Percentiles rank a stretch among this genome's conserved stretches.
phyloP scores from a whole-genome alignment of 2,888 invertebrate genomes.

The Ormyrus rosae region DNA sequence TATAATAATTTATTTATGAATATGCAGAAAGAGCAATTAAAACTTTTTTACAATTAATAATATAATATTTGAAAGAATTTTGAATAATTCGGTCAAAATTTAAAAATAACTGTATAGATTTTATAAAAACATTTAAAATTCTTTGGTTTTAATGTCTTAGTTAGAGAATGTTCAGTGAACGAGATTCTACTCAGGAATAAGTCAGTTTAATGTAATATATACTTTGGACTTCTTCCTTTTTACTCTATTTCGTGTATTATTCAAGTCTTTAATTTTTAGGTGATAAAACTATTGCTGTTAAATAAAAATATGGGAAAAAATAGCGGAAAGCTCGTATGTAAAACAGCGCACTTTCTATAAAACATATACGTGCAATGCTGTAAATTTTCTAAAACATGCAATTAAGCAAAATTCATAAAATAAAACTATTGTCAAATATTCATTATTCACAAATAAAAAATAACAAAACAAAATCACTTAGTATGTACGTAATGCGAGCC shows the following conservation, averaged over 20 bases:
- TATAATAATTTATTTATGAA: no score
- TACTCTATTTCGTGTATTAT: not conserved
- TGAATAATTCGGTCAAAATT: no score
- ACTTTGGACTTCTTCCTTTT: not conserved
- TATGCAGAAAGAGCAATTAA: no score
- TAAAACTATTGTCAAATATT: not conserved
- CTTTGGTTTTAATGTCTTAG: no score
- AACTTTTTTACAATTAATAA: no score
- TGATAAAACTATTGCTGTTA: not conserved
- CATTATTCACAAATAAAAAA: constrained; percentile 4
- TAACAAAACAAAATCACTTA: constrained; percentile 30
- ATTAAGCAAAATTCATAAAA: constrained; percentile 36
- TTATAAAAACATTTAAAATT: no score
- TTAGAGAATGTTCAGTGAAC: no score
- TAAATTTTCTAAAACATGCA: constrained; percentile 43
- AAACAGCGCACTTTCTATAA: constrained; percentile 23
- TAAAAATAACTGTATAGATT: no score
- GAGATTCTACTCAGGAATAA: no score
- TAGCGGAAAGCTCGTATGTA: constrained; percentile 36
- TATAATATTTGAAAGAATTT: no score
- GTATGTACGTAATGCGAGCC: constrained; percentile 28
- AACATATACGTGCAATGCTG: constrained; percentile 28
- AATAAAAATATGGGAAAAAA: not conserved
- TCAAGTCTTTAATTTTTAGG: not conserved
- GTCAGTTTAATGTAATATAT: no score